Percentiles rank a stretch among this genome's conserved stretches.
phyloP scores from a whole-genome alignment of 2,797 vertebrate genomes.

The Silurus lanzhouensis region DNA sequence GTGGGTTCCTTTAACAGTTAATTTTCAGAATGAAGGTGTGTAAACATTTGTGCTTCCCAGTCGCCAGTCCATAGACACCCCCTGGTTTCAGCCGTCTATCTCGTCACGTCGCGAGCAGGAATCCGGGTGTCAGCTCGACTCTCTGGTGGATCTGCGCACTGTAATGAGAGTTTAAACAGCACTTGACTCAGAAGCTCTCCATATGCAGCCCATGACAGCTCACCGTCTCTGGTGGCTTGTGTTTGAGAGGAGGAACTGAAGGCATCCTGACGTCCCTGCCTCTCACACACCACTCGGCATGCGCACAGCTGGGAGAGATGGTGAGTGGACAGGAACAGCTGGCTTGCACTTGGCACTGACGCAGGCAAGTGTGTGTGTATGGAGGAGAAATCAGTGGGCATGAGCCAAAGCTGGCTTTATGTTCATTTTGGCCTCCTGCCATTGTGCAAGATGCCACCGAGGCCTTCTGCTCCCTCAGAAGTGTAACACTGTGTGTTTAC shows the following conservation, averaged over 20 bases:
- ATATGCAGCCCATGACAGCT: slow-evolving; percentile 53
- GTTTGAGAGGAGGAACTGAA: slow-evolving; percentile 34
- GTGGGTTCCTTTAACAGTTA: no score
- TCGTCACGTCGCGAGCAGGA: neutral
- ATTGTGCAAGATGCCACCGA: slow-evolving; percentile 48
- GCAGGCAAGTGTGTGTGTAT: slow-evolving; percentile 43
- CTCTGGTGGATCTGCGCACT: slow-evolving; percentile 45
- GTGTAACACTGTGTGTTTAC: slow-evolving; percentile 40
- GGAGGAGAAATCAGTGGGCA: slow-evolving; percentile 41
- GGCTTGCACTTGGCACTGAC: slow-evolving; percentile 52
- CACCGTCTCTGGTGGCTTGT: slow-evolving; percentile 50
- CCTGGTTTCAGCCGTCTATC: neutral
- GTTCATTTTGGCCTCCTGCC: slow-evolving; percentile 50
- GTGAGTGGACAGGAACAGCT: slow-evolving; percentile 58
- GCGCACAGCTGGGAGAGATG: slow-evolving; percentile 50
- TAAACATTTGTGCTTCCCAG: neutral
- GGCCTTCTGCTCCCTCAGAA: slow-evolving; percentile 37
- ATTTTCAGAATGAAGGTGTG: neutral
- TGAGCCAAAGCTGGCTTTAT: slow-evolving; percentile 52
- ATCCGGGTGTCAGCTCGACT: neutral
- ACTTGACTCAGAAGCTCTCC: slow-evolving; percentile 55
- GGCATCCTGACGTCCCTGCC: slow-evolving; percentile 7
- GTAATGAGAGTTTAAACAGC: slow-evolving; percentile 58
- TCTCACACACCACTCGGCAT: slow-evolving; percentile 14
- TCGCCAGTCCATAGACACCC: neutral